phyloP scores from a whole-genome alignment of 2,113 vertebrate genomes.

The Crotalus horridus region DNA sequence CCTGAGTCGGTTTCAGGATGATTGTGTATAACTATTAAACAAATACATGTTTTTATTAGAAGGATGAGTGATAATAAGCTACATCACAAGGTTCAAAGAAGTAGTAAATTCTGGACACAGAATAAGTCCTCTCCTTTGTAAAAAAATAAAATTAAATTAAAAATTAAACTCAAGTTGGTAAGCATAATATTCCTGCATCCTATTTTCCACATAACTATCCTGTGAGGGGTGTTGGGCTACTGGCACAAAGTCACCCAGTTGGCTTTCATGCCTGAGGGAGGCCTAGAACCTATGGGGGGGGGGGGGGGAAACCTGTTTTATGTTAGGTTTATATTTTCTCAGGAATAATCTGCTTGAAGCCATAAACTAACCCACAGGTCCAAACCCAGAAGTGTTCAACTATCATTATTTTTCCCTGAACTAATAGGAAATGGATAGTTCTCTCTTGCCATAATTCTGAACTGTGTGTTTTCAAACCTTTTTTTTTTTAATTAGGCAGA shows the following conservation, averaged over 20 bases:
- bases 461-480: not conserved
- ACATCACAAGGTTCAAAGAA: not conserved
- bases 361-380: not conserved
- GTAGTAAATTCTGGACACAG: not conserved
- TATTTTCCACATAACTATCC: not conserved
- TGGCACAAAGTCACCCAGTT: not conserved
- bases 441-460: not conserved
- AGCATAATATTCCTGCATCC: not conserved
- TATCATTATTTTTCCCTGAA: not conserved
- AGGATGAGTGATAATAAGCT: not conserved
- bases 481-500: not conserved
- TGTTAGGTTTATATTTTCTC: not conserved
- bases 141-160: no score
- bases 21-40: not conserved
- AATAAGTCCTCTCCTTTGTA: no score
- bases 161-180: not conserved
- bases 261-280: not conserved
- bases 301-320: no score
- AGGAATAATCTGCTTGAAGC: not conserved
- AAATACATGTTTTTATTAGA: not conserved
- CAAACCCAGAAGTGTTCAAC: not conserved
- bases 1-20: not conserved
- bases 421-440: not conserved
- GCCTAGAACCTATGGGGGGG: not conserved
- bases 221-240: not conserved